phyloP scores from a whole-genome alignment of 2,797 vertebrate genomes.

The Tarsius wallacei region DNA sequence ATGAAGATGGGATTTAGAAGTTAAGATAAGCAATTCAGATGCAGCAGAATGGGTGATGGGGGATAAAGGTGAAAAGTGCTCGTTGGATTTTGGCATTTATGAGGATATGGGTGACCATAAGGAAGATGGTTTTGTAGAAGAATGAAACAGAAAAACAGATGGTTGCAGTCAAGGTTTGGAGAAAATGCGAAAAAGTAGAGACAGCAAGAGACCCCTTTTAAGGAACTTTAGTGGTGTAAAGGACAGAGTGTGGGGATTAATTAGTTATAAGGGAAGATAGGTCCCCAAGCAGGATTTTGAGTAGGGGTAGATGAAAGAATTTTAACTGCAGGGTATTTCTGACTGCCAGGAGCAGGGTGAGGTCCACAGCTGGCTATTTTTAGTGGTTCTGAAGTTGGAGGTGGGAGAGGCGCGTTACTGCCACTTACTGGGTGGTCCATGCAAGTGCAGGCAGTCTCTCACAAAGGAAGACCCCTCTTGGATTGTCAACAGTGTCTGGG shows the following conservation, averaged over 20 bases:
- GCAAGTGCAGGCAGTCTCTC: slow-evolving; percentile 51
- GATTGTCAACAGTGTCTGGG: neutral
- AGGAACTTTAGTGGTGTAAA: neutral
- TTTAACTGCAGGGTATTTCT: neutral
- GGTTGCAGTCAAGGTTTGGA: neutral
- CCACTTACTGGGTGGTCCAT: slow-evolving; percentile 61
- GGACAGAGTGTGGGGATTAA: neutral
- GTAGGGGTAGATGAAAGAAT: neutral
- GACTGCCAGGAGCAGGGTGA: neutral
- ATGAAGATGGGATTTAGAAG: neutral
- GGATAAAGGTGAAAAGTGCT: neutral
- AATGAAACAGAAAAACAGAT: neutral
- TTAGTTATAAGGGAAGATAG: neutral
- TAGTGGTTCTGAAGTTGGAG: neutral
- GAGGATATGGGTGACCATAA: neutral
- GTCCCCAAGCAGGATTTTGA: neutral
- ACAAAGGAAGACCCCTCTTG: neutral
- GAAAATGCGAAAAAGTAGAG: neutral
- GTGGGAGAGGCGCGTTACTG: slow-evolving; percentile 62
- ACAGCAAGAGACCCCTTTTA: neutral
- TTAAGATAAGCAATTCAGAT: neutral
- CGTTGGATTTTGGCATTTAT: neutral
- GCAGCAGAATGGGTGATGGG: neutral
- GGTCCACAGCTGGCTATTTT: neutral
- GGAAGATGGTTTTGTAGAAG: neutral